phyloP scores from a whole-genome alignment of 2,888 invertebrate genomes.

The Vannuccia rotundouncinata region DNA sequence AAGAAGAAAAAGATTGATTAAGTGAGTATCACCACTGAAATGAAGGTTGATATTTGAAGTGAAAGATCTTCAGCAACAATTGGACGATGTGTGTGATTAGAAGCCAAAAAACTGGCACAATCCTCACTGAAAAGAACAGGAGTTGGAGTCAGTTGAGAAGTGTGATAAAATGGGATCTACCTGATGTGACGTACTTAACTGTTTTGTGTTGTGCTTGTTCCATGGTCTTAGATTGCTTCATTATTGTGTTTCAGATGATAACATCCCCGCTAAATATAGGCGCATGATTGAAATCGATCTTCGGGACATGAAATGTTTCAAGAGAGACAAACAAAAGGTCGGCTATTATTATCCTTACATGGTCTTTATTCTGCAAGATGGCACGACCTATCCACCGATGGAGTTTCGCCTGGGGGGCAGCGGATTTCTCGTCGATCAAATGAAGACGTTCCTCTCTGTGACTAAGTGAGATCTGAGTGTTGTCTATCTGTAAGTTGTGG shows the following conservation, averaged over 20 bases:
- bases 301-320: slow-evolving; percentile 65
- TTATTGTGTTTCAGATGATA: neutral
- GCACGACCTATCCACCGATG: slow-evolving; percentile 70
- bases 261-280: neutral
- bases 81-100: too few species aligned
- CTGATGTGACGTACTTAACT: too few species aligned
- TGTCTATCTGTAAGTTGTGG: too few species aligned
- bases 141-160: too few species aligned
- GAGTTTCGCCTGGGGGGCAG: slow-evolving; percentile 82
- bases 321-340: slow-evolving; percentile 52
- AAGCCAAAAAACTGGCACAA: too few species aligned
- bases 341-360: slow-evolving; percentile 55
- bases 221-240: neutral
- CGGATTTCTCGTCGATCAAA: slow-evolving; percentile 64
- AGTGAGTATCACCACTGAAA: too few species aligned
- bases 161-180: too few species aligned
- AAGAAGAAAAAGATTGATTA: too few species aligned
- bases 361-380: slow-evolving; percentile 65
- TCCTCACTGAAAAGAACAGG: too few species aligned
- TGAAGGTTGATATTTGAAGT: too few species aligned
- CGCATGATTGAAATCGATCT: slow-evolving; percentile 60
- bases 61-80: too few species aligned
- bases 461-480: slow-evolving; percentile 59
- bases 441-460: slow-evolving; percentile 61
- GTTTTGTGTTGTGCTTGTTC: neutral